Evolutionary conservation across 1,140 invertebrate species (phyloP), one percentile per base, ranked within the genome.

Genomic region (Papilio helenus): DNA sequence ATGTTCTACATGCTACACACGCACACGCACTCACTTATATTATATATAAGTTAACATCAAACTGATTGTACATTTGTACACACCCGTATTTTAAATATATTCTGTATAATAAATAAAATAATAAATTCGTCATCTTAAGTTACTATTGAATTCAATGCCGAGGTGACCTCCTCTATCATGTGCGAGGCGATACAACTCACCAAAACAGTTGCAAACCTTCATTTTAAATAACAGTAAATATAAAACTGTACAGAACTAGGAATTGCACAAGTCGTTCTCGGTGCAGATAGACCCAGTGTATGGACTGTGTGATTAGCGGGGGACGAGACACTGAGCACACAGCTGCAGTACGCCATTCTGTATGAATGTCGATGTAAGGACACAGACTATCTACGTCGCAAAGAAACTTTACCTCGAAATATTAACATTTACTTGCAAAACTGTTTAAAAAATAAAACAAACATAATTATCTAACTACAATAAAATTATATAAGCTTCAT

Each of bases 81-180:
- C 49, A 76, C 73, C 44, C 73, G 73, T 76, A 51, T 76, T 51
- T 49, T 34, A 49, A 29, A 14, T 29, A 76, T 16, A 76, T 51
- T 20, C 44, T 49, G 46, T 26, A 74, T 23, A 55, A 76, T 76
- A 76, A 76, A 76, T 76, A 76, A 18, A 55, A 18, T 55, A 76
- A 55, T 76, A 76, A 76, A 76, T 76, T 76, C 73, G 73, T 76
- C 73, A 76, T 44, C 12, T 71, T 39, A 72, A 44, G 18, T 20
- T 42, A 39, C 14, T 14, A 7, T 42, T 44, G 26, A 26, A 26
- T 26, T 26, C 12, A 61, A 61, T 61, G 58, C 26, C 18, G 23
- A 20, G 23, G 2, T 61, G 10, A 61, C 23, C 23, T 61, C 55
- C 51, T 58, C 49, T 18, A 9, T 5, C 20, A 10, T 55, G 8